Base-by-base conservation (phyloP, 2,888 invertebrate species). In the Rhogogaster chlorosoma region DNA sequence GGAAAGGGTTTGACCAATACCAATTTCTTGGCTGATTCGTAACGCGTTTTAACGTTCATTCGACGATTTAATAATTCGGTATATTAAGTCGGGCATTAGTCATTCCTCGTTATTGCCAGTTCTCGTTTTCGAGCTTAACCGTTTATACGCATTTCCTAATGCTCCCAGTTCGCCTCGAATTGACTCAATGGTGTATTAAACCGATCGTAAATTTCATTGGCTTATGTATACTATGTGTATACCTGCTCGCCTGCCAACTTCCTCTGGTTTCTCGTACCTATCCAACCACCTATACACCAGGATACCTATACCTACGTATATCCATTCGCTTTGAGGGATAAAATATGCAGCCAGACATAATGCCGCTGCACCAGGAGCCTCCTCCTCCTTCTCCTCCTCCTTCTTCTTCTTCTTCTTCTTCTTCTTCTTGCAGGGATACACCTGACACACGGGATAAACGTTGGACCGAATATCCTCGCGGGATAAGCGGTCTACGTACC, bases 151-250 rank as follows among this genome's bases (percentile, higher is more conserved):
- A 12, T 80, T 36, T 61, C 36, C 80, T 53, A 85, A 85, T 83
- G 86, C 85, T 84, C 80, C 57, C 38, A 42, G 71, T 22, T 36
- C 78, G 82, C 38, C 61, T 78, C 38, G 77, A 85, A 88, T 87
- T 86, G 86, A 87, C 86, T 87, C 84, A 84, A 85, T 83, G 85
- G 83, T 71, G 86, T 86, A 86, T 87, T 89, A 88, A 90, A 89
- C 88, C 89, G 89, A 90, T 90, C 90, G 87, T 90, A 91, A 91
- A 91, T 91, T 89, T 86, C 87, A 89, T 86, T 88, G 87, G 87
- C 87, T 89, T 57, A 64, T 32, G 42, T 49, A 26, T 45, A 75
- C 38, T 36, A 15, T 42, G 71, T 32, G 45, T 26, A 53, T 36
- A 75, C 75, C 38, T 38, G 38, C 42, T 10, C 77, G 22, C 18